These are phyloP conservation scores for Drepana arcuata DNA, from an alignment of 1,140 invertebrate genomes.

Conservation along the genomic window DNA sequence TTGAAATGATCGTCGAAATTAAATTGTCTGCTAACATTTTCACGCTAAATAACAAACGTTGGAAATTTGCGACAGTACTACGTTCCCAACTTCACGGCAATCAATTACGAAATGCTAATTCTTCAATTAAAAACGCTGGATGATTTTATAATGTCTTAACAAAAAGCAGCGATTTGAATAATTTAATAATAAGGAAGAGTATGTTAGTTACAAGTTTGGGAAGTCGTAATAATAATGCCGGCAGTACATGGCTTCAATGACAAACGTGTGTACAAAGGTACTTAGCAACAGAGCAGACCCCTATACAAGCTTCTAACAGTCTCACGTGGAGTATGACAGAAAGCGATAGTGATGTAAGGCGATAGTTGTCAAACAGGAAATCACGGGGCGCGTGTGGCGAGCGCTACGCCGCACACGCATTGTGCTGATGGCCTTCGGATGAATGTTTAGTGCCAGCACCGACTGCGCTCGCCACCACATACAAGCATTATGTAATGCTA, in stretches of 20 bases:
- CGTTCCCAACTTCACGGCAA: conserved; percentile 24
- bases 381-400: conserved; percentile 57
- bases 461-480: conserved; percentile 38
- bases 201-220: conserved; percentile 33
- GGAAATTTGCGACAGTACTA: conserved; percentile 34
- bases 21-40: conserved; percentile 45
- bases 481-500: conserved; percentile 54
- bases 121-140: conserved; percentile 18
- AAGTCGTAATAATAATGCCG: conserved; percentile 47
- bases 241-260: conserved; percentile 48
- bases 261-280: conserved; percentile 34
- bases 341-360: conserved; percentile 69
- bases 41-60: conserved; percentile 28
- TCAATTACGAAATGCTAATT: conserved; percentile 25
- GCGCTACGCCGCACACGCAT: conserved; percentile 56
- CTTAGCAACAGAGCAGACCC: conserved; percentile 60
- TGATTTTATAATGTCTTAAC: conserved; percentile 20
- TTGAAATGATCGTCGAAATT: conserved; percentile 59
- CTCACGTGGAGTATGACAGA: conserved; percentile 57
- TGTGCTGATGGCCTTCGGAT: conserved; percentile 58
- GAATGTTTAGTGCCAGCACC: conserved; percentile 50
- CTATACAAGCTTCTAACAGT: conserved; percentile 62
- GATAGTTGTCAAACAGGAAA: conserved; percentile 71
- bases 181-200: conserved; percentile 50
- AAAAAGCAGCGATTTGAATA: conserved; percentile 26